Evolutionary conservation across 2,797 vertebrate species (phyloP).

Genomic region (Oreortyx pictus): DNA sequence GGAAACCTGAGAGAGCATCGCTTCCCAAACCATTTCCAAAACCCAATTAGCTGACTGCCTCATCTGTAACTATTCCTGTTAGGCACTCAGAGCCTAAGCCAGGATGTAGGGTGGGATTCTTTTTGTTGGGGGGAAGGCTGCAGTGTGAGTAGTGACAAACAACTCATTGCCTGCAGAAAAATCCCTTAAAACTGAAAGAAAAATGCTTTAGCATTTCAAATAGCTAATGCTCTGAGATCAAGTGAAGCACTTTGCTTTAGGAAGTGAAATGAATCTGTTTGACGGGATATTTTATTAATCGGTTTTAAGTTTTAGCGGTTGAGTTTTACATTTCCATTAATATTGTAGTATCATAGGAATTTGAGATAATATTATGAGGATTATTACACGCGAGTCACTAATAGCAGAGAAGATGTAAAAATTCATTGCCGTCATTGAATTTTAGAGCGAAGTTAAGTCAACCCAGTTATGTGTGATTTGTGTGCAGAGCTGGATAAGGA

Average conservation of each 20-base stretch:
- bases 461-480: constrained; percentile 32
- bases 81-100: not conserved
- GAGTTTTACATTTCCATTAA: constrained; percentile 65
- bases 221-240: constrained; percentile 59
- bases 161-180: constrained; percentile 52
- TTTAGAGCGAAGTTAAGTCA: constrained; percentile 40
- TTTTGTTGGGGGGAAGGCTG: constrained; percentile 12
- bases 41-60: not conserved
- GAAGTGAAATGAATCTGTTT: constrained; percentile 61
- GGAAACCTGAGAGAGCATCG: not conserved
- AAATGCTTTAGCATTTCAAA: constrained; percentile 65
- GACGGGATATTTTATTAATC: constrained; percentile 65
- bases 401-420: constrained; percentile 58
- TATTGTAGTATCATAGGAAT: constrained; percentile 37
- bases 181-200: constrained; percentile 41
- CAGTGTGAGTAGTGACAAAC: constrained; percentile 31
- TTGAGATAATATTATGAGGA: constrained; percentile 41
- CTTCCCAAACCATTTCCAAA: constrained; percentile 19
- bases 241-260: constrained; percentile 61
- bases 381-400: constrained; percentile 54
- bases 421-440: constrained; percentile 53
- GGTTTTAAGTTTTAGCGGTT: constrained; percentile 60
- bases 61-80: not conserved
- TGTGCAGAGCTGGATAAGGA: not conserved
- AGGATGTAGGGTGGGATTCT: not conserved